Evolutionary conservation across 1,140 invertebrate genomes (phyloP), one percentile per base, ranked within the genome.

Genomic region (Paramacrobiotus metropolitanus): DNA sequence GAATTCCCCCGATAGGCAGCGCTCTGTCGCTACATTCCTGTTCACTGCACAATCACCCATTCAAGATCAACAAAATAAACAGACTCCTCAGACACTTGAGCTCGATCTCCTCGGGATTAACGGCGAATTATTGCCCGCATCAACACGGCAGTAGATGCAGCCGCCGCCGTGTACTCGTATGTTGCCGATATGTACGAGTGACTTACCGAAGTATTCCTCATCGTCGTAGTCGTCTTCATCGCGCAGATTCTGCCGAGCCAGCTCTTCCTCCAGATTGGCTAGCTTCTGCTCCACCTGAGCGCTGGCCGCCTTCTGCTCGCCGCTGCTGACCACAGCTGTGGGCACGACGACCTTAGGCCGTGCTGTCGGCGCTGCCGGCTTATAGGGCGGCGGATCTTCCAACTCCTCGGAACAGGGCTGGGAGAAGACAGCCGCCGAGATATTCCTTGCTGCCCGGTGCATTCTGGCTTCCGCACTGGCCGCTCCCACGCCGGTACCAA

Each of bases 121-220:
- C n/a, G n/a, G n/a, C n/a, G n/a, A n/a, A n/a, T n/a, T n/a, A n/a
- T n/a, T n/a, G n/a, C n/a, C n/a, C n/a, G n/a, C n/a, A n/a, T n/a
- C n/a, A n/a, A n/a, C n/a, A n/a, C n/a, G n/a, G n/a, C n/a, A n/a
- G n/a, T n/a, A n/a, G n/a, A n/a, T n/a, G n/a, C n/a, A n/a, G n/a
- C n/a, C n/a, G n/a, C n/a, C n/a, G n/a, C n/a, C n/a, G n/a, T n/a
- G n/a, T n/a, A n/a, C n/a, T n/a, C n/a, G n/a, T n/a, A n/a, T n/a
- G n/a, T n/a, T n/a, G n/a, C n/a, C n/a, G n/a, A n/a, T n/a, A n/a
- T n/a, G n/a, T n/a, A n/a, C n/a, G n/a, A n/a, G n/a, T n/a, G 62
- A 73, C 77, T 78, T 77, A 90, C 90, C 91, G 78, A 93, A 94
- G 73, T 91, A 94, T 78, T 93, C 89, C 65, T 87, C 89, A 71